Conservation (phyloP, 2,113 vertebrate genomes). For the Neotragus moschatus region DNA sequence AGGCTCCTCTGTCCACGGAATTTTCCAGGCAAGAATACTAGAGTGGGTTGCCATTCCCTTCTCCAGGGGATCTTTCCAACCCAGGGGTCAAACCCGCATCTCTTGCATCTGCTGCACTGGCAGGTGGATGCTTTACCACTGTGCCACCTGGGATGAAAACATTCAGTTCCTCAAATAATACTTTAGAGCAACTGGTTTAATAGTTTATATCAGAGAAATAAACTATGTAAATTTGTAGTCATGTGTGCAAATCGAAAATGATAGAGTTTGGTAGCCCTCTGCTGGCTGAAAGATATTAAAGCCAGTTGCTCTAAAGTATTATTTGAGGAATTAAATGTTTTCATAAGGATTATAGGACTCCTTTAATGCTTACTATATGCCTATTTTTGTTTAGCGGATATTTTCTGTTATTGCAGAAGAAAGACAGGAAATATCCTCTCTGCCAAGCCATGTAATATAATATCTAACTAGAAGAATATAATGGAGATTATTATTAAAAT, state of each 20-base stretch:
- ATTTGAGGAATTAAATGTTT: neutral
- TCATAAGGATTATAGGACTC: neutral
- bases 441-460: neutral
- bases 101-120: neutral
- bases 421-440: neutral
- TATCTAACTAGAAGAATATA: neutral
- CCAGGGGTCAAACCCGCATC: neutral
- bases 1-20: neutral
- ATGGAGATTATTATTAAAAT: neutral
- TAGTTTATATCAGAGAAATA: neutral
- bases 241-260: fast-evolving
- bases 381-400: neutral
- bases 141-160: neutral
- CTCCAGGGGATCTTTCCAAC: neutral
- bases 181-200: neutral
- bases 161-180: neutral
- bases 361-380: neutral
- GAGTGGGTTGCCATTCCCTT: neutral
- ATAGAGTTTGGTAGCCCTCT: conserved; percentile 71
- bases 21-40: neutral
- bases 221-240: neutral
- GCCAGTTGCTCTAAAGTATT: neutral
- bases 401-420: neutral
- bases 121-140: neutral
- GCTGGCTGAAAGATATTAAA: conserved; percentile 43